Conservation (phyloP, 2,113 vertebrate genomes). For the Ailuropoda melanoleuca region DNA sequence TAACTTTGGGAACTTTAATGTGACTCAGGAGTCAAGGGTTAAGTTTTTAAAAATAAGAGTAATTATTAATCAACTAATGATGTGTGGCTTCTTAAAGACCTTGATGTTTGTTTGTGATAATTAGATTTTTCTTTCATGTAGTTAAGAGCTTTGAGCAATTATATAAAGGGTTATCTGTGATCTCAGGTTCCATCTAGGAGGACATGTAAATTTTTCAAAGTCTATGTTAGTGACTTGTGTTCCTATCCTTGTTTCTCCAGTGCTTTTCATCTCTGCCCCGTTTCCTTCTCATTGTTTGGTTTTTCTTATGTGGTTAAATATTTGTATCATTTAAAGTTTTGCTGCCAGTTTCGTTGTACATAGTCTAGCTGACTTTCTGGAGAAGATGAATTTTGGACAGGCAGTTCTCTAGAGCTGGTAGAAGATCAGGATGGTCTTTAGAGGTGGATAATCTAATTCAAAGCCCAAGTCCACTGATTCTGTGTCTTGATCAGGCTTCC, state of each 20-base stretch:
- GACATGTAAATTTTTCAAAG: background rate
- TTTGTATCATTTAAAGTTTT: constrained; percentile 37
- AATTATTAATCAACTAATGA: background rate
- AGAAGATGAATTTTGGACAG: constrained; percentile 35
- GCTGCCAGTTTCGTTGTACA: background rate
- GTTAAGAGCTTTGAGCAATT: constrained; percentile 32
- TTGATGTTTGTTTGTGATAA: constrained; percentile 34
- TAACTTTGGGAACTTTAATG: constrained; percentile 35
- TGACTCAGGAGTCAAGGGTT: constrained; percentile 34
- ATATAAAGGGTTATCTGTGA: background rate
- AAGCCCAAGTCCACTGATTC: background rate
- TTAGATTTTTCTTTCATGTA: constrained; percentile 23
- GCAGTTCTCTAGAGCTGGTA: background rate
- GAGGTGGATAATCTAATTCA: background rate
- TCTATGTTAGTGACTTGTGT: background rate
- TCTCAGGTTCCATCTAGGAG: background rate
- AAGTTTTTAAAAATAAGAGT: constrained; percentile 37
- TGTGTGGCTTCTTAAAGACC: constrained; percentile 25
- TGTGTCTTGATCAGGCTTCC: background rate
- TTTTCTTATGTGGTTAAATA: constrained; percentile 42
- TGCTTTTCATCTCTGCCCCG: background rate
- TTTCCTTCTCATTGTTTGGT: background rate
- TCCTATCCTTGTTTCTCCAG: background rate
- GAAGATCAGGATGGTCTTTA: background rate
- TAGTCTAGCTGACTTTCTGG: constrained; percentile 24